phyloP scores from a whole-genome alignment of 1,140 invertebrate genomes.

The Saxidomus purpurata region DNA sequence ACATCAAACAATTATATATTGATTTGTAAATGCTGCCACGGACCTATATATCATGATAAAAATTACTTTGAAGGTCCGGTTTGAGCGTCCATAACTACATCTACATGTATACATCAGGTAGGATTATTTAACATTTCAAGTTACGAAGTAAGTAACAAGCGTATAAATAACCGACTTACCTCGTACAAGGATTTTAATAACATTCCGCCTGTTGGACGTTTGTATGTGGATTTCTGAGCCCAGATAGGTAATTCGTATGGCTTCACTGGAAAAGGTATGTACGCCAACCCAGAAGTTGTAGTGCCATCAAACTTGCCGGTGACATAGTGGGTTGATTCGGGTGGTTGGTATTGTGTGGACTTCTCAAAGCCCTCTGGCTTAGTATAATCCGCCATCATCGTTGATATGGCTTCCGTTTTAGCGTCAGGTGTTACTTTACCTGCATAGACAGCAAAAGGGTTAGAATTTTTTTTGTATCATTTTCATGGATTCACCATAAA shows the following conservation, averaged over 20 bases:
- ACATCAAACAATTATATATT: no score
- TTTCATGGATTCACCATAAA: not conserved
- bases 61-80: no score
- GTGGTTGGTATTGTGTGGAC: conserved; percentile 16
- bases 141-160: no score
- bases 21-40: no score
- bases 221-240: conserved; percentile 56
- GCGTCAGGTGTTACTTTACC: not conserved
- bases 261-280: conserved; percentile 36
- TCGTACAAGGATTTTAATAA: conserved; percentile 36
- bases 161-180: no score
- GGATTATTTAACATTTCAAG: no score
- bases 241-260: conserved; percentile 52
- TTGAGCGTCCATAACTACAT: no score
- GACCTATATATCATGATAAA: no score
- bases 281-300: conserved; percentile 42
- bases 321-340: not conserved
- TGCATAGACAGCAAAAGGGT: not conserved
- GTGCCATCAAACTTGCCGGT: conserved; percentile 36
- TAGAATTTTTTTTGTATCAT: not conserved
- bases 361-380: conserved; percentile 19
- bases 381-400: conserved; percentile 52
- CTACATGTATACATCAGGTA: no score
- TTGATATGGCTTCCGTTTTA: conserved; percentile 12
- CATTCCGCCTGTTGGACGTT: conserved; percentile 47